Base-by-base conservation (phyloP, 2,888 invertebrate species). In the Caenorhabditis sp. region DNA sequence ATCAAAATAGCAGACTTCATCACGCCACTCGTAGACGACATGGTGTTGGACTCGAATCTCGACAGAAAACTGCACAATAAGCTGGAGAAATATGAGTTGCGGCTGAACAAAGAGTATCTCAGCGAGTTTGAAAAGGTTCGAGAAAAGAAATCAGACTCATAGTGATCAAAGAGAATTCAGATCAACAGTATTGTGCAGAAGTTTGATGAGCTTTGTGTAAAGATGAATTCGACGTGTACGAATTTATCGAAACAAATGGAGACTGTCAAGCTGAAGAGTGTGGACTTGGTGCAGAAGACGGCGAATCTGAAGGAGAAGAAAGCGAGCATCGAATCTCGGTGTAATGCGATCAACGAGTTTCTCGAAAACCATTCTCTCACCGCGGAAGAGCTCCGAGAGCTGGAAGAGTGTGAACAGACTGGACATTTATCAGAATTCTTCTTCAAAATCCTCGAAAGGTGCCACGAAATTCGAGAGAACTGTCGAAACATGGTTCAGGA, bases 171-270 rank as follows among this genome's bases (percentile, higher is more conserved):
- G 19, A 12, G 44, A 31, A 22, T 73, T 70, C 24, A 79, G 72
- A 77, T 82, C 12, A 82, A 76, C 51, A 68, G 35, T 35, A 72
- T 82, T 38, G 82, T 82, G 6, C 76, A 82, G 51, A 82, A 76
- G 61, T 82, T 82, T 35, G 76, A 82, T 24, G 82, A 82, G 44
- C 72, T 82, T 7, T 76, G 72, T 31, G 51, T 73, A 5, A 59
- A 61, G 47, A 77, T 82, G 76, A 82, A 82, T 24, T 73, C 64
- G 14, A 77, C 66, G 0, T 82, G 82, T 35, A 76, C 72, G 14
- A 73, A 76, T 66, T n/a, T 82, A 16, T 77, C 76, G 54, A 72
- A 77, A 49, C 72, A 77, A 51, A 73, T 82, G 70, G 82, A 82
- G 35, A 82, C 76, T 26, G 82, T 77, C 0, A 70, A 72, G 35